Base-by-base conservation (phyloP, 2,888 invertebrate species). In the Pammene fasciana region DNA sequence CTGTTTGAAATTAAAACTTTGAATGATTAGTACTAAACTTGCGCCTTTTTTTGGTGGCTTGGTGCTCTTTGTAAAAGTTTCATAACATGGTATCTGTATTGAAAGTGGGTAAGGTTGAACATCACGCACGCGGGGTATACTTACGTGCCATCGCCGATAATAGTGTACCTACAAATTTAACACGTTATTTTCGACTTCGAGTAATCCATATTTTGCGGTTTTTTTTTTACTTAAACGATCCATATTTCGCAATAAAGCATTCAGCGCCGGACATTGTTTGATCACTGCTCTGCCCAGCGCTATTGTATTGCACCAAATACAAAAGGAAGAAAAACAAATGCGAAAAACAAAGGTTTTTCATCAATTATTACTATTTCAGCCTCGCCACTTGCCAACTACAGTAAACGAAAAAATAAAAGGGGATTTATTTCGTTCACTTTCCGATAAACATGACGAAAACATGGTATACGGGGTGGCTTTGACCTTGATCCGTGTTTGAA, bases 321-420 rank as follows among this genome's bases (percentile, higher is more conserved):
- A 68, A 61, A 55, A 65, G 34, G 34, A 72, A 68, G 72, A 75
- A 78, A 78, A 78, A 78, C 77, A 79, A 78, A 75, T 76, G 75
- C 70, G 75, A 77, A 79, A 77, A 78, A 77, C 76, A 76, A 70
- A 74, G 71, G 78, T 72, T 74, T 72, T 54, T 48, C 76, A 75
- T 75, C 78, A 77, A 78, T 79, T 78, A 78, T 78, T 77, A 74
- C 75, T 71, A 72, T 75, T 77, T 74, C 75, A 61, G 73, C 74
- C 72, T 76, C 73, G 70, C 73, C 73, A 75, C 73, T 77, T 76
- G 59, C 67, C 34, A 75, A 76, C 76, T 75, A 75, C 65, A 36
- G 75, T 75, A 76, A 74, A 67, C 56, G 71, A 61, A 65, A 75
- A 78, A 75, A 74, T 72, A 75, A 73, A 75, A 71, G 72, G 72